These are phyloP conservation scores for Hippocampus abdominalis DNA, from an alignment of 2,113 vertebrate genomes.

Conservation along the genomic window DNA sequence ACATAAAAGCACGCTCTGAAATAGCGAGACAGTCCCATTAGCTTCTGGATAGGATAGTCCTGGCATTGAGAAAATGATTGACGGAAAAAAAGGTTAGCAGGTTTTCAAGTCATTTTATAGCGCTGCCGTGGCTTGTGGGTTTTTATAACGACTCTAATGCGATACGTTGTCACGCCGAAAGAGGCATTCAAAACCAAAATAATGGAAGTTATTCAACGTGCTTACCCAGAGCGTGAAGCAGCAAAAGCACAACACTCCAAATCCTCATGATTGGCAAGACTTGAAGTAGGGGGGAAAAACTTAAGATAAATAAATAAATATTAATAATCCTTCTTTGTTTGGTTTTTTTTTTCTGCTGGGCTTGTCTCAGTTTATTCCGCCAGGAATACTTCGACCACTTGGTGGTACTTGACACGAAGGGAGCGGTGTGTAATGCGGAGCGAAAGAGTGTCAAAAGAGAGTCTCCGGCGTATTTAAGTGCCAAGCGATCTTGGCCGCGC, in stretches of 20 bases:
- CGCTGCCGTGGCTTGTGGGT: slow-evolving; percentile 2
- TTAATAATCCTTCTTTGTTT: slow-evolving; percentile 16
- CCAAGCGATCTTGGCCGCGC: slow-evolving; percentile 26
- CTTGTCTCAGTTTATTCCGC: slow-evolving; percentile 20
- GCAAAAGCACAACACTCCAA: slow-evolving; percentile 49
- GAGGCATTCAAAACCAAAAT: not conserved
- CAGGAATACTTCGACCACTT: slow-evolving; percentile 1
- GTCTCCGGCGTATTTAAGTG: slow-evolving; percentile 37
- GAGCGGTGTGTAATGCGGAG: not conserved
- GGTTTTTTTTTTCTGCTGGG: not conserved
- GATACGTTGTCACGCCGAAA: not conserved
- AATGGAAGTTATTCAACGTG: not conserved
- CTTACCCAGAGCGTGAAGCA: slow-evolving; percentile 68
- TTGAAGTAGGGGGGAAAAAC: not conserved
- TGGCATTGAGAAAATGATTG: slow-evolving; percentile 44
- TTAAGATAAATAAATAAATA: not conserved
- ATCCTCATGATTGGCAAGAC: slow-evolving; percentile 64
- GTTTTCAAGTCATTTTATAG: slow-evolving; percentile 26
- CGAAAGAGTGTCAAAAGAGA: slow-evolving; percentile 21
- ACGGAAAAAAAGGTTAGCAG: slow-evolving; percentile 19
- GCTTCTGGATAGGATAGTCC: slow-evolving; percentile 44
- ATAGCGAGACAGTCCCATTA: slow-evolving; percentile 63
- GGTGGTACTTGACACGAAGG: not conserved
- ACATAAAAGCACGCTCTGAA: slow-evolving; percentile 75
- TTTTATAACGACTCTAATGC: not conserved